Conservation (phyloP, 2,888 invertebrate genomes). For the Lordiphosa fenestrarum region DNA sequence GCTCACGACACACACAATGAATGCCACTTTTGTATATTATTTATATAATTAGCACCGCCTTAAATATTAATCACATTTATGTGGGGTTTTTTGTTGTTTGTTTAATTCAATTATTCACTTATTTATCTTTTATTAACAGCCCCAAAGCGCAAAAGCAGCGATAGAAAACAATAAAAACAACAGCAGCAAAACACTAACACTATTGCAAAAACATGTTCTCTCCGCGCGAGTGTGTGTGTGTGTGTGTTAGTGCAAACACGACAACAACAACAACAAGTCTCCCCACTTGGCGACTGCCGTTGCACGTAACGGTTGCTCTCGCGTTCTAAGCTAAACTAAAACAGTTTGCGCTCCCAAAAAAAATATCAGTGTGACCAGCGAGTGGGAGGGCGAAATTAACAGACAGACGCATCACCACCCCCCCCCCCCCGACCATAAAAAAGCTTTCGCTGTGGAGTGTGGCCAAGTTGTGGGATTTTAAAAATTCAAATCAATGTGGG, state of each 20-base stretch:
- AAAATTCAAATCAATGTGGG: no score
- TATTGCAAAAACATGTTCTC: constrained; percentile 65
- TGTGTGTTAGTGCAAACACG: constrained; percentile 49
- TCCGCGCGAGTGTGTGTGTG: constrained; percentile 29
- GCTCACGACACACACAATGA: constrained; percentile 24
- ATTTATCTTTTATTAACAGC: constrained; percentile 70
- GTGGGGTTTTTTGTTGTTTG: constrained; percentile 21
- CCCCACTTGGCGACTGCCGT: constrained; percentile 41
- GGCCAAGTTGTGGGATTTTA: no score
- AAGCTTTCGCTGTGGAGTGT: constrained; percentile 8
- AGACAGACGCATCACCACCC: no score
- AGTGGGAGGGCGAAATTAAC: background rate
- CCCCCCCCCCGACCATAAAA: background rate
- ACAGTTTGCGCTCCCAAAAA: constrained; percentile 19
- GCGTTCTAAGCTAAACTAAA: constrained; percentile 70
- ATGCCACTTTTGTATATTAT: constrained; percentile 16
- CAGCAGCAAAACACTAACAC: constrained; percentile 52
- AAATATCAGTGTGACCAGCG: constrained; percentile 46
- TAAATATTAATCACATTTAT: constrained; percentile 32
- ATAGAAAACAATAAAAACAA: constrained; percentile 39
- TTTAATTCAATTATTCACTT: constrained; percentile 73
- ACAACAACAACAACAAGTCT: constrained; percentile 49
- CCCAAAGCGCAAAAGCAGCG: constrained; percentile 33
- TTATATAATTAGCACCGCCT: constrained; percentile 69
- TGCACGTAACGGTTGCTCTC: constrained; percentile 49